Base-by-base conservation (phyloP, 2,888 invertebrate species). In the Limnephilus marmoratus region DNA sequence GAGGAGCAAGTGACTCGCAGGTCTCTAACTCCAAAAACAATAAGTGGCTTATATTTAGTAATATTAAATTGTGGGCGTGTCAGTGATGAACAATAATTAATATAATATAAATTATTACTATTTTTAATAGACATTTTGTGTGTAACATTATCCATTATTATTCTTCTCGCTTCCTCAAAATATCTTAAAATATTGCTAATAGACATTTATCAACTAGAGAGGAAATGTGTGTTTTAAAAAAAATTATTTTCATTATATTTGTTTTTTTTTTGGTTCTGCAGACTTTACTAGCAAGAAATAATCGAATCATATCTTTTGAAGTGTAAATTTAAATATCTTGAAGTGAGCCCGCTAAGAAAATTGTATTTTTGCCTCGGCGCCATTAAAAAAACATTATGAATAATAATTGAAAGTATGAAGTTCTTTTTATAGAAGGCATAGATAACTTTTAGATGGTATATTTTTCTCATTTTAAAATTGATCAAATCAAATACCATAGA, bases 1-100 rank as follows among this genome's bases (percentile, higher is more conserved):
- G 68, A 68, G 68, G 68, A 68, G 68, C 68, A 68, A 68, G 68
- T 24, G 68, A 68, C 68, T 68, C 7, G n/a, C 24, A 68, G 68
- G 68, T 68, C 68, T 68, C 68, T 68, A 37, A 83, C 83, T 83
- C 83, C 83, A 83, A 68, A 83, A 83, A 83, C 83, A 83, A 37
- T 83, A 83, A 83, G 83, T 83, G 83, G 83, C 83, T 83, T 83
- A 83, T 83, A 37, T 83, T 83, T 83, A 83, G 83, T 37, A 83
- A 83, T 83, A 83, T 37, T 83, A 41, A 83, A 37, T 24, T 83
- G 34, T 83, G 83, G 11, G 83, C 18, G 83, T 83, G 83, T 83
- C 83, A 83, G 83, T 83, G 83, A 83, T 37, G 37, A 83, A 83
- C 83, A 83, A 83, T 83, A 83, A 83, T 83, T 83, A 83, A 34